Conservation (phyloP, 2,888 invertebrate species). For the Cylindroiulus punctatus region DNA sequence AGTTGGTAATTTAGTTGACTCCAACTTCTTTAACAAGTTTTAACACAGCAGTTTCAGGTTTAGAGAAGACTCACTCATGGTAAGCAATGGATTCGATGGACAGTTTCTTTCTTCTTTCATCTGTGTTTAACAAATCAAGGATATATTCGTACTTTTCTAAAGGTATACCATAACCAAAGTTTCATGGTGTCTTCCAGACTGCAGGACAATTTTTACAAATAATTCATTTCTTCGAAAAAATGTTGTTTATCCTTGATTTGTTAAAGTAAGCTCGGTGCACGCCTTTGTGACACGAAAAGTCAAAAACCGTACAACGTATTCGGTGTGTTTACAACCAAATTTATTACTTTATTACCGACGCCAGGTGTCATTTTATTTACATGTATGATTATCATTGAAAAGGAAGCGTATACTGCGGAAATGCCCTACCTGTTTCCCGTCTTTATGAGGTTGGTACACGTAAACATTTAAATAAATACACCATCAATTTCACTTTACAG, state of each 20-base stretch:
- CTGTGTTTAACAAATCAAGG: too few relatives aligned
- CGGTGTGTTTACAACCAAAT: neutral
- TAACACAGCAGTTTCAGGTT: neutral
- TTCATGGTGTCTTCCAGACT: too few relatives aligned
- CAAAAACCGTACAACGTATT: neutral
- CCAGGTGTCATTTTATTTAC: neutral
- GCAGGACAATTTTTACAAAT: too few relatives aligned
- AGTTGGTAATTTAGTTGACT: neutral
- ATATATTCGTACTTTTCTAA: too few relatives aligned
- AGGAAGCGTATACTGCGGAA: neutral
- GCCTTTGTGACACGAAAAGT: neutral
- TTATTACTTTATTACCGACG: neutral
- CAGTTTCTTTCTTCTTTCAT: too few relatives aligned
- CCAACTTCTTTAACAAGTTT: neutral
- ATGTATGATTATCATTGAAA: neutral
- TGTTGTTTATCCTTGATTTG: too few relatives aligned
- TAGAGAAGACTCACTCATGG: neutral
- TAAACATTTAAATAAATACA: neutral
- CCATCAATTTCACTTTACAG: neutral
- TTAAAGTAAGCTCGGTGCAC: too few relatives aligned
- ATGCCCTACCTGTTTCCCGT: neutral
- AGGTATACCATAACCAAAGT: too few relatives aligned
- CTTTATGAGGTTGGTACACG: neutral
- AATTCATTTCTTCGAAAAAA: too few relatives aligned
- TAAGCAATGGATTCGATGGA: neutral